phyloP scores from a whole-genome alignment of 2,113 vertebrate species.

The Rhea pennata region DNA sequence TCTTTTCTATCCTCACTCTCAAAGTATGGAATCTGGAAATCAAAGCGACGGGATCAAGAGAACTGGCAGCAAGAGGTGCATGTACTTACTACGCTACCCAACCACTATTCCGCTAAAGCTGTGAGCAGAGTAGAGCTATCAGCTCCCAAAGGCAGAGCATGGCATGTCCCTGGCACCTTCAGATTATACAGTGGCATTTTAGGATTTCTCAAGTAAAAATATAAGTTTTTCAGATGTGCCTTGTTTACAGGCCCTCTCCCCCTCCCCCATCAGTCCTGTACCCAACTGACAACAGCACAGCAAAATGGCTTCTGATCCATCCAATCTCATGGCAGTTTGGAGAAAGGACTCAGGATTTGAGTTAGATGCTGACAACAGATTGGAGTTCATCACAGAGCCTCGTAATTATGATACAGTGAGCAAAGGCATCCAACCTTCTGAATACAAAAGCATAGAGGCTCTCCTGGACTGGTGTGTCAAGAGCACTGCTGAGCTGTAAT shows the following conservation, averaged over 20 bases:
- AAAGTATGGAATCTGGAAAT: background rate
- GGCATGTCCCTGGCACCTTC: background rate
- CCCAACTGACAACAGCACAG: background rate
- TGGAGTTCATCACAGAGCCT: background rate
- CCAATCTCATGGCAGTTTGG: background rate
- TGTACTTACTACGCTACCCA: background rate
- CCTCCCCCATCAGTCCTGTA: background rate
- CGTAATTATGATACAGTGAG: background rate
- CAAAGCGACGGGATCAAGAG: background rate
- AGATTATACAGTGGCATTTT: background rate
- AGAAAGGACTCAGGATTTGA: background rate
- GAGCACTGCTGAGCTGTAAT: background rate
- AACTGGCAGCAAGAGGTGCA: fast-evolving
- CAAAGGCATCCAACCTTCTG: background rate
- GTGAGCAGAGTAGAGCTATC: background rate
- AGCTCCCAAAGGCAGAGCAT: background rate
- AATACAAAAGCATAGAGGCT: background rate
- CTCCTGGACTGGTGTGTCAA: background rate
- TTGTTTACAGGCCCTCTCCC: background rate
- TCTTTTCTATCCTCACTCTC: background rate
- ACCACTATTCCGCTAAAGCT: background rate
- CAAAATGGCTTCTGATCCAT: background rate
- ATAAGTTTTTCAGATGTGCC: background rate
- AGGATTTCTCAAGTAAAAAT: background rate
- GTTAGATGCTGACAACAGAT: background rate